These are phyloP conservation scores for Elephas maximus DNA, from an alignment of 2,113 vertebrate genomes.

Conservation along the genomic window DNA sequence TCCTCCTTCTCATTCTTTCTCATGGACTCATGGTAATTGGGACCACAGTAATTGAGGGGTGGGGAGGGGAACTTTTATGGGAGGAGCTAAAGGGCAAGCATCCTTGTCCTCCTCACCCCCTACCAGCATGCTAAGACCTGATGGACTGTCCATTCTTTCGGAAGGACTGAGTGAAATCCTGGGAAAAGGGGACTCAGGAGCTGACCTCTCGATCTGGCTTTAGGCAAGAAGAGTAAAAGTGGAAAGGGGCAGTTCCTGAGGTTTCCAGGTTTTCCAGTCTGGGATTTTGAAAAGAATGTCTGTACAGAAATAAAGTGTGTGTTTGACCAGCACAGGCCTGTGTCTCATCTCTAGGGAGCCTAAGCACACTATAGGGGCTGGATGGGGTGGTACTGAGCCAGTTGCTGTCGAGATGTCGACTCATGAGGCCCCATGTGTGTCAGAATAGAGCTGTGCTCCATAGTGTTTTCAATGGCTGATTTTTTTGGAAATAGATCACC, in stretches of 20 bases:
- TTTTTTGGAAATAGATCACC: neutral
- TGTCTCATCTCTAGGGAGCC: neutral
- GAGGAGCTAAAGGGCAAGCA: neutral
- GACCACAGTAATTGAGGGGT: neutral
- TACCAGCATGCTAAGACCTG: neutral
- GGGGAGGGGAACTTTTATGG: neutral
- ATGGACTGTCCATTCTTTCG: neutral
- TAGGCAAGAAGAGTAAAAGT: neutral
- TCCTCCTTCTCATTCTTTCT: neutral
- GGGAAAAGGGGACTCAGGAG: neutral
- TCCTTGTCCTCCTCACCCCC: neutral
- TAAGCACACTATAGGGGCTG: neutral
- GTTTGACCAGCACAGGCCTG: neutral
- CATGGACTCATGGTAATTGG: neutral
- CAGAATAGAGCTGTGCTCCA: neutral
- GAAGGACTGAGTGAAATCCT: neutral
- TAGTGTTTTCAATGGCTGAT: neutral
- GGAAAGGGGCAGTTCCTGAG: neutral
- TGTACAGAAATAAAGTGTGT: conserved; percentile 71
- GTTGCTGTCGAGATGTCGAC: neutral
- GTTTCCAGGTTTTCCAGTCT: conserved; percentile 19
- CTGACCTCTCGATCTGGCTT: neutral
- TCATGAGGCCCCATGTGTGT: neutral
- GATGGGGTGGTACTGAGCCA: neutral
- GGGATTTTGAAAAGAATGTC: conserved; percentile 56